phyloP scores from a whole-genome alignment of 2,888 invertebrate species.

The Frankliniella intonsa region DNA sequence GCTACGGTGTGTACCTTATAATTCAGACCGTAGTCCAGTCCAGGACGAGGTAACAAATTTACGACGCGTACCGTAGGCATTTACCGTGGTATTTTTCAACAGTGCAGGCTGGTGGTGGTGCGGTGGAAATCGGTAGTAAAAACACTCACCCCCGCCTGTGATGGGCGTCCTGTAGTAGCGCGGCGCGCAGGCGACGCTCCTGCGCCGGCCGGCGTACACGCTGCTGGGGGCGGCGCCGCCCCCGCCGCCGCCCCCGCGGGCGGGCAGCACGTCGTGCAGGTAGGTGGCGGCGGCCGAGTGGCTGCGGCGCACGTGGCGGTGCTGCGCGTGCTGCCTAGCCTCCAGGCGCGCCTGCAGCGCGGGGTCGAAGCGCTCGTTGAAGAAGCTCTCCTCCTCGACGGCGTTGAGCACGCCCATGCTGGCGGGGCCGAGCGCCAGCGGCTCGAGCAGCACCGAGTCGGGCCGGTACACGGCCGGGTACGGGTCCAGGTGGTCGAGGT shows the following conservation, averaged over 20 bases:
- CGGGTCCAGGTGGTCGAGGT: not conserved
- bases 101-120: too few species aligned
- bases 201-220: not conserved
- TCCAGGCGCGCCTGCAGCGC: conserved; percentile 1
- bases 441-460: conserved; percentile 30
- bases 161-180: conserved; percentile 18
- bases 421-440: conserved; percentile 26
- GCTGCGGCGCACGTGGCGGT: conserved; percentile 4
- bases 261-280: not conserved
- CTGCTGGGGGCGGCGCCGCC: not conserved
- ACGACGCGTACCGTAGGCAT: too few species aligned
- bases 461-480: conserved; percentile 27
- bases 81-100: too few species aligned
- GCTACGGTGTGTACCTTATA: too few species aligned
- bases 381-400: conserved; percentile 41
- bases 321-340: not conserved
- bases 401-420: conserved; percentile 31
- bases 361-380: conserved; percentile 39
- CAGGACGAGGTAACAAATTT: too few species aligned
- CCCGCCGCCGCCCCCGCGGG: not conserved
- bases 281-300: conserved; percentile 23
- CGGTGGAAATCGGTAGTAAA: too few species aligned
- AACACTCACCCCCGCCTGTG: conserved; percentile 3
- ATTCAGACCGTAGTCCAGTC: too few species aligned
- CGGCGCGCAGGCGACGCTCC: conserved; percentile 17